Percentiles rank a stretch among this genome's conserved stretches.
Evolutionary conservation across 1,140 invertebrate species (phyloP).

Genomic region (Bombus cullumanus): DNA sequence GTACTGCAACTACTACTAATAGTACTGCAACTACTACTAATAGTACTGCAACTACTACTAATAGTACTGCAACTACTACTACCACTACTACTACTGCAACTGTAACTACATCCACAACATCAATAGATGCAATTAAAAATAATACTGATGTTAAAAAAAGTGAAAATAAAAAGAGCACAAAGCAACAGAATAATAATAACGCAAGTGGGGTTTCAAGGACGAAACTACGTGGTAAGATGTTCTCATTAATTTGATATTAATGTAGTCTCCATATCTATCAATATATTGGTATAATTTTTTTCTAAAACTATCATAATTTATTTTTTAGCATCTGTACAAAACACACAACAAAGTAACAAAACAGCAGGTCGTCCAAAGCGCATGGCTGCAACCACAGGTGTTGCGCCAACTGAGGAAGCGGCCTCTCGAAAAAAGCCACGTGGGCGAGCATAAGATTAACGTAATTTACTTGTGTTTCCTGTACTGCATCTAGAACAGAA

Average conservation of each 20-base stretch:
- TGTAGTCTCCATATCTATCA: background rate
- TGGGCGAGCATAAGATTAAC: conserved; percentile 75
- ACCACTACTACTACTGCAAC: conserved; percentile 45
- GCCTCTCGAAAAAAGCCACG: conserved; percentile 77
- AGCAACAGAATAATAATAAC: conserved; percentile 65
- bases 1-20: conserved; percentile 49
- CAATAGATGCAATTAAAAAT: conserved; percentile 51
- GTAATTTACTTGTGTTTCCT: conserved; percentile 60
- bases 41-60: conserved; percentile 39
- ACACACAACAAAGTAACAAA: conserved; percentile 65
- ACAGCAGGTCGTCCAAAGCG: conserved; percentile 75
- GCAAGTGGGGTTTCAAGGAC: conserved; percentile 61
- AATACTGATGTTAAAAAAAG: conserved; percentile 65
- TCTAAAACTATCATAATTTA: conserved; percentile 10
- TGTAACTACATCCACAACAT: conserved; percentile 23
- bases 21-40: too few species aligned
- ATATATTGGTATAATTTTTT: background rate
- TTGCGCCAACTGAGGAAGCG: conserved; percentile 67
- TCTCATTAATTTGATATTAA: background rate
- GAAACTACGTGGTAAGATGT: conserved; percentile 67
- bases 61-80: conserved; percentile 47
- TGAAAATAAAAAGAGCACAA: conserved; percentile 61
- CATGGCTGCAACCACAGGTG: conserved; percentile 60
- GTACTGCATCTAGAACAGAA: conserved; percentile 67
- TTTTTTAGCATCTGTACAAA: conserved; percentile 64